Base-by-base conservation (phyloP, 2,113 vertebrate species). In the Gasterosteus nipponicus region DNA sequence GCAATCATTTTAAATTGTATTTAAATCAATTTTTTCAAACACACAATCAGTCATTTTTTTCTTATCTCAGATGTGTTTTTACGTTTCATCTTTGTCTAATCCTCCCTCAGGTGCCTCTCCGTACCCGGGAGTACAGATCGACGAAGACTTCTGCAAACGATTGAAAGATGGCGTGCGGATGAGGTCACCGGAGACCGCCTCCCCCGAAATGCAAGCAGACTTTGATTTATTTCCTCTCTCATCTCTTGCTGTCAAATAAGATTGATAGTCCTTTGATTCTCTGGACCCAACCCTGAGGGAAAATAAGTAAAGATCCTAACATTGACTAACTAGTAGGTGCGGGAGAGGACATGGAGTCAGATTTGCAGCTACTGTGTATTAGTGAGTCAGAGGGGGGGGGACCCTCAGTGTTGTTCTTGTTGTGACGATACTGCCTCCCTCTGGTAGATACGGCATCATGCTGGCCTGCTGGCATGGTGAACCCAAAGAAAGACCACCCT, bases 41-140 rank as follows among this genome's bases (percentile, higher is more conserved):
- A 72, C 18, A 59, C 33, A 69, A 38, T 11, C 14, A 19, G 8
- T 39, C 18, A 44, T 65, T 65, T 26, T 26, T 47, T 33, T 19
- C 42, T 26, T 19, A 31, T 33, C 42, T 65, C 31, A 49, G 63
- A 68, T 18, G 10, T 47, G 5, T 49, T 47, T 7, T 15, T 11
- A 68, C 51, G 14, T 31, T 3, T 33, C 15, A 0, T 44, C 22
- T 15, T 61, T 46, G 69, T 59, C 6, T 22, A 70, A 41, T 61
- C 4, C 77, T 5, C 57, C 2, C 6, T 7, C 91, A 99, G 98
- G 98, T 62, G 97, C 97, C 0, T 99, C 98, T 69, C 98, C 98
- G 0, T 99, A 99, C 84, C 98, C 98, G 0, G 97, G 97, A 57
- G 95, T 99, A 39, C 97, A 99, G 91, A 99, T 99, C 82, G 98